Base-by-base conservation (phyloP, 1,140 invertebrate species). In the Trachelipus rathkii region DNA sequence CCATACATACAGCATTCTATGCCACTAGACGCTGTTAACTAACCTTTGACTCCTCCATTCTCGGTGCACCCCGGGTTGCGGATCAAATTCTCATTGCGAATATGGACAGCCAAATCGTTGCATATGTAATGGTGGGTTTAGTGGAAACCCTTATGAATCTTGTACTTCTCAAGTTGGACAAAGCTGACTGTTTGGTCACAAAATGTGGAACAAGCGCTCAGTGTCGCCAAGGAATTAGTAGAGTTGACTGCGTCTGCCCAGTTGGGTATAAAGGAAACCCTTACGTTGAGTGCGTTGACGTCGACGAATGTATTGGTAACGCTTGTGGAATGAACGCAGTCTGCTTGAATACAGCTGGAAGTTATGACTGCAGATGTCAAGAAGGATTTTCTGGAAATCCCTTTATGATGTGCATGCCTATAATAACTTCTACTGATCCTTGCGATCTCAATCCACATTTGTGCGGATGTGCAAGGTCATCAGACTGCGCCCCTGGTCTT, bases 331-430 rank as follows among this genome's bases (percentile, higher is more conserved):
- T 89, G 77, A 93, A 94, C 84, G 93, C 94, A 0, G 90, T 92
- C 23, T 96, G 95, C 82, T 91, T 96, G 66, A 96, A 96, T 82
- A 93, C 92, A 0, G 88, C 90, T 7, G 94, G 94, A 68, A 91
- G 91, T 80, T 96, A 91, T 82, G 93, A 94, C 83, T 97, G 95
- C 84, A 88, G 91, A 2, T 97, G 95, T 82, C 89, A 91, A 80
- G 91, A 91, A 74, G 90, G 90, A 66, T 92, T 90, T 84, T 89
- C 90, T 72, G 94, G 94, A 67, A 94, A 95, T 88, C 93, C 94
- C 0, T 95, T 94, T 82, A 87, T 90, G 75, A 89, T 90, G 78
- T 95, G 93, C 82, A 82, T 83, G 78, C 80, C 82, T 53, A 46
- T 70, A 23, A 88, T 89, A 44, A 86, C 88, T 82, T 85, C 91